Conservation (phyloP, 2,113 vertebrate species). For the Redunca redunca region DNA sequence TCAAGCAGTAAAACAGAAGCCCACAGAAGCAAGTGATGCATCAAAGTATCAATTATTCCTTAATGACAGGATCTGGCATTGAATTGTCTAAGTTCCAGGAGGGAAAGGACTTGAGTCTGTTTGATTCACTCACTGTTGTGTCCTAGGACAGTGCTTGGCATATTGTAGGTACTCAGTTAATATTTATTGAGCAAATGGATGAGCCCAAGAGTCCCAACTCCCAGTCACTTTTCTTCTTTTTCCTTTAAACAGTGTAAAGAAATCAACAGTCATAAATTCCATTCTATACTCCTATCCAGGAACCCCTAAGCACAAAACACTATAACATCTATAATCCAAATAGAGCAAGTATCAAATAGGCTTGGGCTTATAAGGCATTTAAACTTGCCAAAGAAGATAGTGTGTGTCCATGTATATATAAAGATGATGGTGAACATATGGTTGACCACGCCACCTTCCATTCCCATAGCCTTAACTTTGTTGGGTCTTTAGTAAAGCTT, state of each 20-base stretch:
- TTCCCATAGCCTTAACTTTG: not conserved
- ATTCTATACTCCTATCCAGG: not conserved
- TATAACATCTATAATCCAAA: not conserved
- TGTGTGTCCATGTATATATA: not conserved
- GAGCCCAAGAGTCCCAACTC: not conserved
- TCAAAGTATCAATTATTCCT: not conserved
- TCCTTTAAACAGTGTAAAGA: not conserved
- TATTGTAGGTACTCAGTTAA: not conserved
- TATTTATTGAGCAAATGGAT: not conserved
- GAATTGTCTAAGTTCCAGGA: not conserved
- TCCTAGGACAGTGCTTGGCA: not conserved
- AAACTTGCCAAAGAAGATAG: not conserved
- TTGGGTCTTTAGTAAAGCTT: not conserved
- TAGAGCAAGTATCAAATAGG: not conserved
- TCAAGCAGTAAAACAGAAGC: not conserved
- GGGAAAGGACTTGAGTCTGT: not conserved
- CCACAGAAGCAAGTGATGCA: not conserved
- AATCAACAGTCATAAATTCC: not conserved
- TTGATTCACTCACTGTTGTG: not conserved
- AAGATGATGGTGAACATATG: not conserved
- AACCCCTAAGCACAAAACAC: not conserved
- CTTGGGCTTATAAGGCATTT: not conserved
- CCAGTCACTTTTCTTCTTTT: not conserved
- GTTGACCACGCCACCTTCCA: not conserved
- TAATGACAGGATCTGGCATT: not conserved